Percentiles rank a stretch among this genome's conserved stretches.
These are phyloP conservation scores for Poeciliopsis gracilis DNA, from an alignment of 2,797 vertebrate species.

Conservation along the genomic window DNA sequence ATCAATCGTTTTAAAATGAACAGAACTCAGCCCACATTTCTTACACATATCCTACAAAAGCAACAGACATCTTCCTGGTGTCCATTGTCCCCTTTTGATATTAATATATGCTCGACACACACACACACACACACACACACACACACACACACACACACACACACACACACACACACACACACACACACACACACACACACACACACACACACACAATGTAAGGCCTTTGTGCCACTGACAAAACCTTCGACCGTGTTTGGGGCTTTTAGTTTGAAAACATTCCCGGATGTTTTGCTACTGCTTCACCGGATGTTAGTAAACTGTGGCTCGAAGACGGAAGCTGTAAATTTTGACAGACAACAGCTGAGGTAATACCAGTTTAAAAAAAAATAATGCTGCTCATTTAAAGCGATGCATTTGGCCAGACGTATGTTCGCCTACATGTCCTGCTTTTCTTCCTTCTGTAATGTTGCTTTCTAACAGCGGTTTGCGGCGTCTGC, in stretches of 20 bases:
- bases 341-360: constrained; percentile 43
- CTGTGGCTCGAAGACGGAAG: constrained; percentile 49
- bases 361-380: constrained; percentile 31
- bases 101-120: background rate
- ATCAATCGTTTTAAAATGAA: background rate
- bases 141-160: too few species aligned
- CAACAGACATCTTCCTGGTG: background rate
- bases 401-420: background rate
- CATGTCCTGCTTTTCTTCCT: background rate
- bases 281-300: background rate
- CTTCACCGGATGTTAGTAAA: background rate
- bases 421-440: fast-evolving
- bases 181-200: too few species aligned
- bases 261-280: background rate
- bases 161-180: too few species aligned
- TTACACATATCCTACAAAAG: background rate
- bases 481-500: background rate
- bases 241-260: background rate
- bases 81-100: background rate
- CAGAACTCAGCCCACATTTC: background rate
- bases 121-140: too few species aligned
- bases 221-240: background rate
- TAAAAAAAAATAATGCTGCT: fast-evolving
- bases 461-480: background rate
- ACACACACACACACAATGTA: background rate